These are phyloP conservation scores for Calycopis cecrops DNA, from an alignment of 1,140 invertebrate species.

Conservation along the genomic window DNA sequence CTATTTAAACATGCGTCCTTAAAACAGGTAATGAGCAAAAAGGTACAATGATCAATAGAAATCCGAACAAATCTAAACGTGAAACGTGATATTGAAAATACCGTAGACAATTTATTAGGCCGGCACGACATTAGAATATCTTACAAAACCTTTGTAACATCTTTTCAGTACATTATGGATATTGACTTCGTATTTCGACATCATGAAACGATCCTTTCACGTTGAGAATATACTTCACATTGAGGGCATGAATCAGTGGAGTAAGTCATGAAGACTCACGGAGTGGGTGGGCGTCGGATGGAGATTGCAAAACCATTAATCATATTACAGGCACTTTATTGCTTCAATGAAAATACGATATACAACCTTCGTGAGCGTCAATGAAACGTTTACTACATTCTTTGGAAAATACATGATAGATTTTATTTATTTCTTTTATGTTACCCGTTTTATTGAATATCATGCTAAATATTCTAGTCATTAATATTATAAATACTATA, in stretches of 20 bases:
- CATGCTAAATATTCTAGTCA: too few relatives aligned
- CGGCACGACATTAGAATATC: background rate
- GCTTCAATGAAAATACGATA: constrained; percentile 50
- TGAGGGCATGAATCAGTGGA: constrained; percentile 30
- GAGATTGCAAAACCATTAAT: constrained; percentile 52
- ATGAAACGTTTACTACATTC: constrained; percentile 11
- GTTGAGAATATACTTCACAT: constrained; percentile 13
- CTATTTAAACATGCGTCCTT: too few relatives aligned
- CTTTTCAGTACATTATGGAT: constrained; percentile 18
- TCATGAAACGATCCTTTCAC: constrained; percentile 11
- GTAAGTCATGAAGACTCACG: constrained; percentile 40
- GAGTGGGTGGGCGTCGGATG: constrained; percentile 43
- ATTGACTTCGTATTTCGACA: constrained; percentile 24
- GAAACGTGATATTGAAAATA: constrained; percentile 1
- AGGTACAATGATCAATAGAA: too few relatives aligned
- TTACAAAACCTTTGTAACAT: constrained; percentile 13
- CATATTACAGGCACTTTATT: constrained; percentile 59
- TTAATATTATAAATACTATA: background rate
- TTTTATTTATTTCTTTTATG: constrained; percentile 6
- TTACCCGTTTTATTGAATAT: constrained; percentile 22
- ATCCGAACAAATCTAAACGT: too few relatives aligned
- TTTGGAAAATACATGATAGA: constrained; percentile 9
- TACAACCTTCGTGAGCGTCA: constrained; percentile 21
- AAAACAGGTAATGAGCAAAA: too few relatives aligned
- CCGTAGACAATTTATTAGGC: background rate